Evolutionary conservation across 2,113 vertebrate genomes (phyloP).

Genomic region (Pipra filicauda): DNA sequence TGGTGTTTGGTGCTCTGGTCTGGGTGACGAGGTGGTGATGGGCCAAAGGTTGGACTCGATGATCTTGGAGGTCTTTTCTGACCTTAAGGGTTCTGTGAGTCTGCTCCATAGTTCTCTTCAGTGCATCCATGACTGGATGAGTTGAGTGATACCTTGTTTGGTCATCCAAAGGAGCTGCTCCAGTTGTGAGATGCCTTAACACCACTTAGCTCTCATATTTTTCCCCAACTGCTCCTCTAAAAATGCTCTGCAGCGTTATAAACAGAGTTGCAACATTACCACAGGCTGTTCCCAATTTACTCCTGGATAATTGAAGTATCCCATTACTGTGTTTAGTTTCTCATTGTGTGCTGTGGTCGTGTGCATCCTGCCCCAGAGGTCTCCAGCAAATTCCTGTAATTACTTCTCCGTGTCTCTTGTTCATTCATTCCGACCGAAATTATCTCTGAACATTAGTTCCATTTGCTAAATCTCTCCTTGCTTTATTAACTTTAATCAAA

Average conservation of each 20-base stretch:
- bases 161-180: not conserved
- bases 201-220: not conserved
- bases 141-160: not conserved
- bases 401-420: slow-evolving; percentile 28
- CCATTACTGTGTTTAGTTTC: slow-evolving; percentile 9
- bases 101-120: not conserved
- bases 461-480: slow-evolving; percentile 51
- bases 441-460: slow-evolving; percentile 46
- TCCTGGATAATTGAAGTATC: slow-evolving; percentile 38
- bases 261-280: not conserved
- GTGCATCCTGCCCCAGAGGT: slow-evolving; percentile 50
- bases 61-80: not conserved
- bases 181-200: rapidly evolving
- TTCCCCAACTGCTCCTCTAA: not conserved
- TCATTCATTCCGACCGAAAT: slow-evolving; percentile 41
- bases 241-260: not conserved
- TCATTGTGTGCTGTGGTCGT: not conserved
- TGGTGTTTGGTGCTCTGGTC: not conserved
- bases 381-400: slow-evolving; percentile 54
- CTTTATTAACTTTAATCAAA: slow-evolving; percentile 68
- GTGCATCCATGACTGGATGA: not conserved
- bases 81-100: no score
- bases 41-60: not conserved
- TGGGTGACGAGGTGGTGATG: not conserved
- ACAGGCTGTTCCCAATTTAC: slow-evolving; percentile 12